These are phyloP conservation scores for Galago senegalensis DNA, from an alignment of 2,797 vertebrate genomes.

Conservation along the genomic window DNA sequence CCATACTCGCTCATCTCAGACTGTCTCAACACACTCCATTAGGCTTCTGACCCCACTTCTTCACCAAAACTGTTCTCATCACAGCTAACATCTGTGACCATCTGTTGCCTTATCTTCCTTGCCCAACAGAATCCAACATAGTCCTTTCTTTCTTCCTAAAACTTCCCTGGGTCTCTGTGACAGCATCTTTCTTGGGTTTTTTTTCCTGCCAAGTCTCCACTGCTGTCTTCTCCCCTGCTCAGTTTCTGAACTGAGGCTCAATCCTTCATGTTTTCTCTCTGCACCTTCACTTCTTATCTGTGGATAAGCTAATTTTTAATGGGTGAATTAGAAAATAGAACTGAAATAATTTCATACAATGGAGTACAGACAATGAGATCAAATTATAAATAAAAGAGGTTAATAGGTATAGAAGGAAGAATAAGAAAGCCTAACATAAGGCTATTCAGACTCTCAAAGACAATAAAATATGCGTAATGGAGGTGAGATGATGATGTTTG, in stretches of 20 bases:
- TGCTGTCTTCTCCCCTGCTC: neutral
- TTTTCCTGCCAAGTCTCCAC: neutral
- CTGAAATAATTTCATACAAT: neutral
- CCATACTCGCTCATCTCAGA: neutral
- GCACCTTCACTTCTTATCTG: neutral
- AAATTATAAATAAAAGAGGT: conserved; percentile 9
- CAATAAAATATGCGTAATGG: neutral
- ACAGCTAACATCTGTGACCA: neutral
- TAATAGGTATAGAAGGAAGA: neutral
- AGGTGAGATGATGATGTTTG: neutral
- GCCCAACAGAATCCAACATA: neutral
- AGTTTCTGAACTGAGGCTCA: neutral
- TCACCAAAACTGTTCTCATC: neutral
- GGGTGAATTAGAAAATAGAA: conserved; percentile 37
- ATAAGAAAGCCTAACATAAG: neutral
- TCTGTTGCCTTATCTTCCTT: neutral
- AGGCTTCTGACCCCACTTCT: neutral
- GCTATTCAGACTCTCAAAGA: neutral
- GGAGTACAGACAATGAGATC: neutral
- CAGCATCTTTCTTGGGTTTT: neutral
- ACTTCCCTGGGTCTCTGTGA: neutral
- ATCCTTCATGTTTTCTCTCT: neutral
- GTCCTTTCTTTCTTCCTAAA: conserved; percentile 13
- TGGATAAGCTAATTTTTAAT: conserved; percentile 25
- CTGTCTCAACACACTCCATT: neutral